phyloP scores from a whole-genome alignment of 2,113 vertebrate species.

The Heterotilapia buettikoferi region DNA sequence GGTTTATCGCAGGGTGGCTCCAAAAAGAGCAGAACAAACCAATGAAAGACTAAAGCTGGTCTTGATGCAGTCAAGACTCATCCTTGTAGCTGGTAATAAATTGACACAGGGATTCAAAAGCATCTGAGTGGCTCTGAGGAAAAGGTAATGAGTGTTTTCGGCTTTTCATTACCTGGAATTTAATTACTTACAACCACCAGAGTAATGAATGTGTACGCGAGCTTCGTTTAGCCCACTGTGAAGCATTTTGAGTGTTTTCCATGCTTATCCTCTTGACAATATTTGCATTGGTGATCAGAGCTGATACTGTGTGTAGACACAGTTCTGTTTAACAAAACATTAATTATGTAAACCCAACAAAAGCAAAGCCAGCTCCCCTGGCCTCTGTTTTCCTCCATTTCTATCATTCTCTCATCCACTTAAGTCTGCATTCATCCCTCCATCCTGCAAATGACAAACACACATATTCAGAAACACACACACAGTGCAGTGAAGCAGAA shows the following conservation, averaged over 20 bases:
- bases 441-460: constrained; percentile 27
- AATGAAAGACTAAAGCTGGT: background rate
- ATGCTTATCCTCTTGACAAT: constrained; percentile 37
- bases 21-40: background rate
- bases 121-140: background rate
- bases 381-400: background rate
- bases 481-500: constrained; percentile 32
- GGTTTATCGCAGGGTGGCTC: background rate
- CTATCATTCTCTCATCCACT: background rate
- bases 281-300: constrained; percentile 59
- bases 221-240: background rate
- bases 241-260: constrained; percentile 27
- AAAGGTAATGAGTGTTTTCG: constrained; percentile 8
- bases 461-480: constrained; percentile 9
- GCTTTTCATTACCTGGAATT: constrained; percentile 39
- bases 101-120: background rate
- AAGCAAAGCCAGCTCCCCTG: constrained; percentile 32
- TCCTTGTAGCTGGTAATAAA: background rate
- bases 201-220: background rate
- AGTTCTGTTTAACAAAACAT: constrained; percentile 57
- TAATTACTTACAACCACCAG: constrained; percentile 19
- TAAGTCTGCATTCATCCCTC: constrained; percentile 5
- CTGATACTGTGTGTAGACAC: constrained; percentile 43
- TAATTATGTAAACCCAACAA: constrained; percentile 59
- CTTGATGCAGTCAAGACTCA: background rate